Evolutionary conservation across 2,797 vertebrate genomes (phyloP), one percentile per base, ranked within the genome.

Genomic region (Oryzias dopingdopingensis): DNA sequence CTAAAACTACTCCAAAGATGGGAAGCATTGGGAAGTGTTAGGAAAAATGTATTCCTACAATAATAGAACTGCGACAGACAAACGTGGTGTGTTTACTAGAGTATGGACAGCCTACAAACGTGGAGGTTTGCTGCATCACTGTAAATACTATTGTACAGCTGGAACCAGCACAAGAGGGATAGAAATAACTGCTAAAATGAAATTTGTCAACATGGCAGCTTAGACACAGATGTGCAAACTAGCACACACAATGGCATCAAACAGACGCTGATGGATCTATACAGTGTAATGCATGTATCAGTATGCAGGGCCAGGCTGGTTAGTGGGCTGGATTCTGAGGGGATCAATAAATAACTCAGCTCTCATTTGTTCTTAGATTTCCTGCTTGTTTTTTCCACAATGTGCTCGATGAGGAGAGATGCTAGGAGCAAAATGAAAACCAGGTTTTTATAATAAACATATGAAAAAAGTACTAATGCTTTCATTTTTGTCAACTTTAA

Each of bases 221-320:
- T 13, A 59, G 22, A 62, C 73, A 72, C 13, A 59, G 42, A 62
- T 58, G 58, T 70, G 41, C 37, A 62, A 40, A 61, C 42, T 18
- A 49, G 43, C 13, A 61, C 42, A 57, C 56, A 74, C 64, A 72
- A 59, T 76, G 55, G 76, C 60, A 90, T 84, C 86, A 82, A 76
- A 88, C 22, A 77, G 73, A 82, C 55, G 80, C 62, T 62, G 82
- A 12, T 85, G 73, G 60, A 86, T 63, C 81, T 57, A 50, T 89
- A 80, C 77, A 83, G 78, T 72, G 79, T 71, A 88, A 89, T 88
- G 70, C 85, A 80, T 75, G 60, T 56, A 86, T 88, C 89, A 84
- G 79, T 84, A 89, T 86, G 77, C 86, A 84, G 72, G 73, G 56
- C 59, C 79, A 82, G 77, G 62, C 61, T 61, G 62, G 61, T 51